A percentile compares a stretch with the other conserved stretches of the same genome.
Evolutionary conservation across 1,140 invertebrate species (phyloP).

Genomic region (Calliphora vicina): DNA sequence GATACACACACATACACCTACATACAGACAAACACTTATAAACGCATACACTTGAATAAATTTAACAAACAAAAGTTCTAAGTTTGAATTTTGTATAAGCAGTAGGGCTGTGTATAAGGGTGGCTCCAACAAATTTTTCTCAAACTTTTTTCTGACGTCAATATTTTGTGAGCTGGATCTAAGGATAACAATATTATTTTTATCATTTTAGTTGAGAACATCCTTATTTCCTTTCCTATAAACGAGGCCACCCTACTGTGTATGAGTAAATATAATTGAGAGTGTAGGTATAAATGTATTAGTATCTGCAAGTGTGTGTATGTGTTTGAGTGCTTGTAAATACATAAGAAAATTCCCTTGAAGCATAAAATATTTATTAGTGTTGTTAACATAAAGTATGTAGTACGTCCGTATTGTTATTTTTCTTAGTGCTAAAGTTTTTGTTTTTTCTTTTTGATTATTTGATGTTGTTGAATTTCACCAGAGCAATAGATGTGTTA

Average conservation of each 20-base stretch:
- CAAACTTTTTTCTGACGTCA: too few species aligned
- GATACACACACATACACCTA: not conserved
- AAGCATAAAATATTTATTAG: constrained; percentile 17
- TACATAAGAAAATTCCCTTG: not conserved
- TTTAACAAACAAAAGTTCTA: not conserved
- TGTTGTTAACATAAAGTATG: constrained; percentile 11
- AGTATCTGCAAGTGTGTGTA: not conserved
- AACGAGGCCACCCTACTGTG: too few species aligned
- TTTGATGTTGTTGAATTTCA: not conserved
- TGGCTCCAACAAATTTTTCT: too few species aligned
- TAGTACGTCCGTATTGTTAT: not conserved
- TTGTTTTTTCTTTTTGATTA: not conserved
- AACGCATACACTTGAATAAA: not conserved
- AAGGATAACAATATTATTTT: too few species aligned
- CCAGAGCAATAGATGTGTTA: not conserved
- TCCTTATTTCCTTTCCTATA: too few species aligned
- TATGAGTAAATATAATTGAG: too few species aligned
- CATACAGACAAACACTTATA: not conserved
- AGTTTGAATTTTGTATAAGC: not conserved
- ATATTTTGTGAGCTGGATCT: too few species aligned
- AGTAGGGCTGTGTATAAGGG: not conserved
- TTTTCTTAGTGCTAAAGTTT: not conserved
- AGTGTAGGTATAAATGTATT: not conserved
- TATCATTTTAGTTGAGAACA: too few species aligned
- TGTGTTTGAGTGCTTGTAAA: not conserved